Percentiles rank a stretch among this genome's conserved stretches.
These are phyloP conservation scores for Limnephilus lunatus DNA, from an alignment of 2,888 invertebrate species.

Conservation along the genomic window DNA sequence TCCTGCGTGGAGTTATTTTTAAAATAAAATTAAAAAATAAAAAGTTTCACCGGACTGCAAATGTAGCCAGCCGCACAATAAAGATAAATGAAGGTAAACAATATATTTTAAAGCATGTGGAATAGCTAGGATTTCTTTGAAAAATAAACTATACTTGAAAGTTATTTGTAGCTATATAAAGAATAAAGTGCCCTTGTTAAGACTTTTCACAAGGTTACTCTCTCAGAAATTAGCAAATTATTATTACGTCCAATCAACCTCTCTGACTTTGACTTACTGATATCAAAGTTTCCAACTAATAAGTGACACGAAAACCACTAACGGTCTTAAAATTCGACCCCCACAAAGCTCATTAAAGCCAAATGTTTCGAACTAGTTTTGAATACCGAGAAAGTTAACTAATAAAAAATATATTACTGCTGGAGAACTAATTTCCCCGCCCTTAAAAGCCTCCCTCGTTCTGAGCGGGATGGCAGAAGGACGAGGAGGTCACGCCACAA, in stretches of 20 bases:
- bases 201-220: background rate
- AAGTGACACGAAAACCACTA: background rate
- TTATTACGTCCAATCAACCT: background rate
- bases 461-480: slow-evolving; percentile 8
- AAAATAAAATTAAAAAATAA: too few species aligned
- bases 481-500: slow-evolving; percentile 36
- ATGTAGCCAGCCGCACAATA: too few species aligned
- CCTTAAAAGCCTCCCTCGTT: background rate
- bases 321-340: background rate
- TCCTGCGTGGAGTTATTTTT: too few species aligned
- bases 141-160: background rate
- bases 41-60: too few species aligned
- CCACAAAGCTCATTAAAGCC: slow-evolving; percentile 13
- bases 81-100: too few species aligned
- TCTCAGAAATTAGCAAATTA: background rate
- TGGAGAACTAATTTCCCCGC: slow-evolving; percentile 5
- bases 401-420: background rate
- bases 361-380: slow-evolving; percentile 33
- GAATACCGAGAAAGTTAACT: slow-evolving; percentile 23
- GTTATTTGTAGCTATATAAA: background rate
- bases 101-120: background rate
- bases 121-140: background rate
- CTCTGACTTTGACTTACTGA: background rate
- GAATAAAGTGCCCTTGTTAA: background rate
- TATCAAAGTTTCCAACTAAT: background rate